phyloP scores from a whole-genome alignment of 2,797 vertebrate genomes.

The Chiloscyllium punctatum region DNA sequence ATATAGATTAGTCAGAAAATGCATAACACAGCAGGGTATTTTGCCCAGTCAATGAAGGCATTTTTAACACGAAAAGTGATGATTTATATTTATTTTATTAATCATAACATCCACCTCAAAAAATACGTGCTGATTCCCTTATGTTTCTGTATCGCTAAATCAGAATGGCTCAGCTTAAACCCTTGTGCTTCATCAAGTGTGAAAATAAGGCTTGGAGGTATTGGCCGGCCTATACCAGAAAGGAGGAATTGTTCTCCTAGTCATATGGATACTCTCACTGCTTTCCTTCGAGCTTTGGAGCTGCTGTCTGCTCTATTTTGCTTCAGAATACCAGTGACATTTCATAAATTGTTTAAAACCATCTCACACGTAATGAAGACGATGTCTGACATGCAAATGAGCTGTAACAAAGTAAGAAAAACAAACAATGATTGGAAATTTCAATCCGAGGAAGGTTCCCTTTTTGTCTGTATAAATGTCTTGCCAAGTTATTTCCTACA shows the following conservation, averaged over 20 bases:
- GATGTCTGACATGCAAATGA: not conserved
- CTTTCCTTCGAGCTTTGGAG: not conserved
- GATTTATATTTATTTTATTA: not conserved
- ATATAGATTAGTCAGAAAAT: not conserved
- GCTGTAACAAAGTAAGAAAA: not conserved
- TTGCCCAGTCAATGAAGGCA: not conserved
- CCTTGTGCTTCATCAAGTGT: not conserved
- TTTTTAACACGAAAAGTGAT: not conserved
- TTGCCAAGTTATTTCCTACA: not conserved
- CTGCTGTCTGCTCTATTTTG: not conserved
- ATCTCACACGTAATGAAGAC: not conserved
- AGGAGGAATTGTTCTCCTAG: not conserved
- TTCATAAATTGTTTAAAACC: not conserved
- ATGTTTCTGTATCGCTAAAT: not conserved
- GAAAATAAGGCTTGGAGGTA: not conserved
- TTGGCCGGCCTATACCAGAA: not conserved
- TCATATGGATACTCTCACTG: not conserved
- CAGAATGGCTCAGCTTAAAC: not conserved
- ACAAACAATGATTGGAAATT: not conserved
- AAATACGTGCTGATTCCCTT: not conserved
- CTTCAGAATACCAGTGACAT: conserved; percentile 16
- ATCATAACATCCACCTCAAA: not conserved
- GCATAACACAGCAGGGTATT: not conserved
- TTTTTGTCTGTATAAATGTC: not conserved
- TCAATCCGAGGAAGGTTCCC: not conserved